phyloP scores from a whole-genome alignment of 2,113 vertebrate genomes.

The Gavia stellata region DNA sequence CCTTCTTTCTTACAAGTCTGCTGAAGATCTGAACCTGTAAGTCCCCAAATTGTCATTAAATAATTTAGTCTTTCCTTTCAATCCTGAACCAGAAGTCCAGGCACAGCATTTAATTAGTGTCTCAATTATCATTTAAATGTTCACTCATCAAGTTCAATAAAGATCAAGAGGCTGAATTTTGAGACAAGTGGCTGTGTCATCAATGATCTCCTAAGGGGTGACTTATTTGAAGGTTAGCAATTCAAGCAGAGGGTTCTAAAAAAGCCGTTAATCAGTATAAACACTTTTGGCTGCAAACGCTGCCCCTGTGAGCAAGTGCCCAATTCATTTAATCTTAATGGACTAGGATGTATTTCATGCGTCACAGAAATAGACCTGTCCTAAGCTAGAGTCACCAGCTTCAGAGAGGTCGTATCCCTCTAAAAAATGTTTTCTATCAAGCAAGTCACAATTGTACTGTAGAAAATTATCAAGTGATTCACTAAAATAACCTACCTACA shows the following conservation, averaged over 20 bases:
- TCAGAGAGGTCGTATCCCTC: slow-evolving; percentile 32
- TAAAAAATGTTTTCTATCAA: background rate
- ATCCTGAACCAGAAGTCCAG: slow-evolving; percentile 14
- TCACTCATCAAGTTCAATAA: slow-evolving; percentile 68
- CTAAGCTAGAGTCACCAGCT: slow-evolving; percentile 33
- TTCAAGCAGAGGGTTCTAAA: slow-evolving; percentile 32
- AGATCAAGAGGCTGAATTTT: slow-evolving; percentile 63
- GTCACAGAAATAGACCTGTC: slow-evolving; percentile 23
- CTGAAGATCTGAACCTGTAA: background rate
- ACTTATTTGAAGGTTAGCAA: slow-evolving; percentile 65
- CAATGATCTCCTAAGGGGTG: slow-evolving; percentile 47
- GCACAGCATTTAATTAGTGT: slow-evolving; percentile 57
- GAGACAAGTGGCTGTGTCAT: slow-evolving; percentile 53
- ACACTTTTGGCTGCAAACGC: slow-evolving; percentile 40
- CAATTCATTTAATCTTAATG: slow-evolving; percentile 55
- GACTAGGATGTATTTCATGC: slow-evolving; percentile 36
- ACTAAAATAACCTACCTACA: slow-evolving; percentile 1
- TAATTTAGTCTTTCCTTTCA: slow-evolving; percentile 23
- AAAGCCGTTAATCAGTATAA: slow-evolving; percentile 59
- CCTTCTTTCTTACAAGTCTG: background rate
- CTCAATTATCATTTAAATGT: slow-evolving; percentile 70
- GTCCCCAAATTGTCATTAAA: background rate
- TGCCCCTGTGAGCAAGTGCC: slow-evolving; percentile 22
- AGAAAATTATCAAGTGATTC: slow-evolving; percentile 12
- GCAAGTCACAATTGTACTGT: background rate